Base-by-base conservation (phyloP, 2,888 invertebrate species). In the Meghimatium bilineatum region DNA sequence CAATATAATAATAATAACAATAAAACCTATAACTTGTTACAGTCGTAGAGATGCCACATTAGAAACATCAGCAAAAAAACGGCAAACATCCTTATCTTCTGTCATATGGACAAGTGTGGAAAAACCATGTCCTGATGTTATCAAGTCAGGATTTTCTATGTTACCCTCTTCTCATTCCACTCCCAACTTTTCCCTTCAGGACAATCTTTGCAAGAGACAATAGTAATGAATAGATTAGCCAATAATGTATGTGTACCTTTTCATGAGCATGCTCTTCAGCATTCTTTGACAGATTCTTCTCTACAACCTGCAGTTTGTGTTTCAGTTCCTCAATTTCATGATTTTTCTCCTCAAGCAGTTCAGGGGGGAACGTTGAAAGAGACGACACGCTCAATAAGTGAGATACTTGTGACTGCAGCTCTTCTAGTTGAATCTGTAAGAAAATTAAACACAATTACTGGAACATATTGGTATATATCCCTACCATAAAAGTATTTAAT, bases 281-380 rank as follows among this genome's bases (percentile, higher is more conserved):
- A 26, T 26, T 74, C 29, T 38, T 60, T 17, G 72, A 56, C 0
- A 85, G 76, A 49, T 83, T 82, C 38, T 66, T 32, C 44, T 83
- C 71, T 23, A 63, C 44, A 5, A 76, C 44, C 69, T 84, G 74
- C 29, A 83, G 72, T 34, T 66, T 78, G 6, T 82, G 49, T 20
- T 66, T 69, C 79, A 85, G 82, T 44, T 85, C 85, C 17, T 84
- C 83, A 67, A 86, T 85, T 76, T 86, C 86, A 20, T 67, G 36
- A 26, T 93, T 93, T 88, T 94, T 94, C 87, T 93, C 93, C 17
- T 92, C 91, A 34, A 94, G 86, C 36, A 94, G 88, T 32, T 89
- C 90, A 87, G 93, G 90, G n/a, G 89, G 87, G 74, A 88, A 78
- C 8, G 80, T 87, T 8, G 87, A 87, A 36, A 89, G 86, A 10